These are phyloP conservation scores for Holotrichia oblita DNA, from an alignment of 1,140 invertebrate species.

Conservation along the genomic window DNA sequence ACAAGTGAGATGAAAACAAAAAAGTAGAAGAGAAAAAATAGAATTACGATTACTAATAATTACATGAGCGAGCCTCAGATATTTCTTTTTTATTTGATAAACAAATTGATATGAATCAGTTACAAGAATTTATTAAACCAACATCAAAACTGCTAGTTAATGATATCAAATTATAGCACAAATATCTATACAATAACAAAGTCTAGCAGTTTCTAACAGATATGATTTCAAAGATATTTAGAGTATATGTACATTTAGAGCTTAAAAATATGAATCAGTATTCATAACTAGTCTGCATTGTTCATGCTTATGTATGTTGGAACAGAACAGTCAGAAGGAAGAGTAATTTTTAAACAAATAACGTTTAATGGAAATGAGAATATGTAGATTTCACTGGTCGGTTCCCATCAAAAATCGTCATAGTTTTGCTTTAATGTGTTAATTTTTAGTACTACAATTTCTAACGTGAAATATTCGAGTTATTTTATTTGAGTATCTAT, in stretches of 20 bases:
- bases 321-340: too few relatives aligned
- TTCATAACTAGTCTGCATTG: neutral
- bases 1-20: slow-evolving; percentile 48
- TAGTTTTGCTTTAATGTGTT: too few relatives aligned
- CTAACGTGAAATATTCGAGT: too few relatives aligned
- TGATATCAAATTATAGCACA: slow-evolving; percentile 46
- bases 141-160: slow-evolving; percentile 47
- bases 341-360: too few relatives aligned
- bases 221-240: slow-evolving; percentile 46
- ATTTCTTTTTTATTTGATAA: slow-evolving; percentile 56
- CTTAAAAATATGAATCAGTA: neutral
- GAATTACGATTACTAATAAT: slow-evolving; percentile 47
- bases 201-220: slow-evolving; percentile 50
- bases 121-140: slow-evolving; percentile 54
- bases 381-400: too few relatives aligned
- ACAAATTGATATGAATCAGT: slow-evolving; percentile 60
- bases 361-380: too few relatives aligned
- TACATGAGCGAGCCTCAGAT: slow-evolving; percentile 44
- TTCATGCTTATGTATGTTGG: too few relatives aligned
- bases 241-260: slow-evolving; percentile 17
- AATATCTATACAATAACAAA: slow-evolving; percentile 37
- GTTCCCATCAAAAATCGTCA: too few relatives aligned
- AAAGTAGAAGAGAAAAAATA: slow-evolving; percentile 50
- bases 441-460: too few relatives aligned
- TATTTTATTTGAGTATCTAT: too few relatives aligned